Percentiles rank a stretch among this genome's conserved stretches.
phyloP scores from a whole-genome alignment of 2,113 vertebrate genomes.

The Romanogobio albipinnatus region DNA sequence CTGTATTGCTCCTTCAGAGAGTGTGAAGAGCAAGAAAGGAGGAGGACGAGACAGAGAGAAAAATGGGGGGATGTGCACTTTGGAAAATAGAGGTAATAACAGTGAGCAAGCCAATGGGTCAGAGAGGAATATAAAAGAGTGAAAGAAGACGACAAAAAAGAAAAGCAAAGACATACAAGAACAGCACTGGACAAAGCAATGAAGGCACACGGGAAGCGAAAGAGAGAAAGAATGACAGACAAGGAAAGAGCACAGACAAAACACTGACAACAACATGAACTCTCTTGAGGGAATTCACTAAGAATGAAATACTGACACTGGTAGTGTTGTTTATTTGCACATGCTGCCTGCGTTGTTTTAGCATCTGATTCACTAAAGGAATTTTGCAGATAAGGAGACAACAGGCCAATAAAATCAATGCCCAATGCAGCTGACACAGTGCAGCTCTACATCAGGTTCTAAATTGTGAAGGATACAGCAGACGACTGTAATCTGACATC shows the following conservation, averaged over 20 bases:
- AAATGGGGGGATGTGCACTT: background rate
- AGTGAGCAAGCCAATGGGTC: constrained; percentile 56
- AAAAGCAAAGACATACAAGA: constrained; percentile 46
- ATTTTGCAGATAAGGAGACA: background rate
- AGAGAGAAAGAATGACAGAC: background rate
- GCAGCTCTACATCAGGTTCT: background rate
- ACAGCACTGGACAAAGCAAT: constrained; percentile 15
- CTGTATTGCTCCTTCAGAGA: constrained; percentile 19
- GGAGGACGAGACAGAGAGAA: background rate
- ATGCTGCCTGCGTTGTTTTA: background rate
- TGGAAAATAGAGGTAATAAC: constrained; percentile 71
- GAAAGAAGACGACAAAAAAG: constrained; percentile 29
- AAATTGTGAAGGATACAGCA: background rate
- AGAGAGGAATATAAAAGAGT: constrained; percentile 30
- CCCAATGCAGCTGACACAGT: background rate
- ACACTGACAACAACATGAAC: background rate
- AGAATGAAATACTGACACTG: no score
- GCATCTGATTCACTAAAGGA: background rate
- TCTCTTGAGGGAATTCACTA: background rate
- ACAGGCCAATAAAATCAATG: background rate
- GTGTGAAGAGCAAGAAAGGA: background rate
- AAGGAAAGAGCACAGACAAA: background rate
- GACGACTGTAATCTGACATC: background rate
- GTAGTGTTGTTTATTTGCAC: background rate
- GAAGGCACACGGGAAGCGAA: background rate